Evolutionary conservation across 2,113 vertebrate genomes (phyloP).

Genomic region (Barnardius zonarius): DNA sequence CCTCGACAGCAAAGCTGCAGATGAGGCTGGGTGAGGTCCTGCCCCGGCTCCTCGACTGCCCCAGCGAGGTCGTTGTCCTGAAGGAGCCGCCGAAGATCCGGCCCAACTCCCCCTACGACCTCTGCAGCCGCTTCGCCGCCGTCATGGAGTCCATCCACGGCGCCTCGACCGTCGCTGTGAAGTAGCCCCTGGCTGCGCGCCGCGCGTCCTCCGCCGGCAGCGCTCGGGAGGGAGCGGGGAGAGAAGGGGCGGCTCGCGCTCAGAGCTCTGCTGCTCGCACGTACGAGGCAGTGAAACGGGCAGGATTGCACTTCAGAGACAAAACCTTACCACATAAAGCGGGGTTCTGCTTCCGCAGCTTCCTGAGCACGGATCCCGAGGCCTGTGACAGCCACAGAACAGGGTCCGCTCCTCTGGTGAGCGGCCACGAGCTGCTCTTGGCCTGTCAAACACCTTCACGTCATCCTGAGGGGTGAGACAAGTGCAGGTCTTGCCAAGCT

Average conservation of each 20-base stretch:
- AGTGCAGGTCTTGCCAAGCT: not conserved
- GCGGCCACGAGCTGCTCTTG: not conserved
- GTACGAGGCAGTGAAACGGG: not conserved
- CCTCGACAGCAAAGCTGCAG: constrained; percentile 81
- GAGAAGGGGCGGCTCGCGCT: not conserved
- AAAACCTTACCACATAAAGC: not conserved
- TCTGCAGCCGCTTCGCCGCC: constrained; percentile 91
- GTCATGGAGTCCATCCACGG: constrained; percentile 94
- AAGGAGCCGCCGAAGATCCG: constrained; percentile 94
- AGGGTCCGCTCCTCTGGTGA: not conserved
- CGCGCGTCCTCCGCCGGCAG: fast-evolving
- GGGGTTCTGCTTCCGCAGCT: not conserved
- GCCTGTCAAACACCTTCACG: not conserved
- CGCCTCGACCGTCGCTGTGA: constrained; percentile 81
- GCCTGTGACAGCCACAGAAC: not conserved
- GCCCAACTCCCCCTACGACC: constrained; percentile 87
- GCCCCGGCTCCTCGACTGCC: constrained; percentile 92
- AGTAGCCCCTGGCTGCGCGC: constrained; percentile 35
- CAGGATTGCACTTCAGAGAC: constrained; percentile 35
- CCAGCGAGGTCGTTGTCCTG: constrained; percentile 81
- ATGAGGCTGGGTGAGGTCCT: constrained; percentile 88
- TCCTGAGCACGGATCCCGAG: not conserved
- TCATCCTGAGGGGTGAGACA: not conserved
- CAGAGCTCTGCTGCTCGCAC: not conserved
- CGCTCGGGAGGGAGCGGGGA: not conserved